Conservation (phyloP, 1,140 invertebrate species). For the Bactericera cockerelli region DNA sequence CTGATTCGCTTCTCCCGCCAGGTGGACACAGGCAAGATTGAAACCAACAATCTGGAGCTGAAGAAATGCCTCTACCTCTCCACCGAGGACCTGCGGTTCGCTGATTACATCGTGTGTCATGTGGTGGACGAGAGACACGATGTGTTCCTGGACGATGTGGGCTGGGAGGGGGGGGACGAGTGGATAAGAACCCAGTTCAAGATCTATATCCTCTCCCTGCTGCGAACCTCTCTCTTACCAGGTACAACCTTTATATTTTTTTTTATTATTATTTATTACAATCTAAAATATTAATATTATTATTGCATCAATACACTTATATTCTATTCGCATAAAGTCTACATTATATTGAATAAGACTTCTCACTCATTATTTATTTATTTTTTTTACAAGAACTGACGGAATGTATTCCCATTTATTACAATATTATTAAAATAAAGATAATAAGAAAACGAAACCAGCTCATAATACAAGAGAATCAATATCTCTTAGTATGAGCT, state of each 20-base stretch:
- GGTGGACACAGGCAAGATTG: constrained; percentile 65
- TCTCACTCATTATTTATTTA: no score
- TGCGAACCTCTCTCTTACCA: constrained; percentile 62
- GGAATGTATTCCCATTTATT: no score
- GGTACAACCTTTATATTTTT: constrained; percentile 41
- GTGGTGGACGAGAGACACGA: constrained; percentile 55
- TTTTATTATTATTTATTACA: not conserved
- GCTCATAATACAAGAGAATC: no score
- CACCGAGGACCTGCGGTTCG: constrained; percentile 90
- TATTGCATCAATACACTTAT: no score
- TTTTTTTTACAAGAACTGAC: no score
- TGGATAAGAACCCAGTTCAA: constrained; percentile 93
- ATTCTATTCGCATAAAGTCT: no score
- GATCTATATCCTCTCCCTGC: constrained; percentile 73
- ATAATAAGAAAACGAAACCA: no score
- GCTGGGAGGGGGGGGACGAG: constrained; percentile 82
- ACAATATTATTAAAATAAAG: no score
- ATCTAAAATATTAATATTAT: not conserved
- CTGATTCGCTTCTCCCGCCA: constrained; percentile 22
- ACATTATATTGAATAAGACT: no score
- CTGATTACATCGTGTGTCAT: constrained; percentile 79
- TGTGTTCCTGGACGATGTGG: constrained; percentile 57
- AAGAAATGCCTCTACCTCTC: constrained; percentile 68
- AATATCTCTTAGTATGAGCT: no score
- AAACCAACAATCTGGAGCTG: constrained; percentile 71